phyloP scores from a whole-genome alignment of 1,140 invertebrate species.

The Aradophagus sp. region DNA sequence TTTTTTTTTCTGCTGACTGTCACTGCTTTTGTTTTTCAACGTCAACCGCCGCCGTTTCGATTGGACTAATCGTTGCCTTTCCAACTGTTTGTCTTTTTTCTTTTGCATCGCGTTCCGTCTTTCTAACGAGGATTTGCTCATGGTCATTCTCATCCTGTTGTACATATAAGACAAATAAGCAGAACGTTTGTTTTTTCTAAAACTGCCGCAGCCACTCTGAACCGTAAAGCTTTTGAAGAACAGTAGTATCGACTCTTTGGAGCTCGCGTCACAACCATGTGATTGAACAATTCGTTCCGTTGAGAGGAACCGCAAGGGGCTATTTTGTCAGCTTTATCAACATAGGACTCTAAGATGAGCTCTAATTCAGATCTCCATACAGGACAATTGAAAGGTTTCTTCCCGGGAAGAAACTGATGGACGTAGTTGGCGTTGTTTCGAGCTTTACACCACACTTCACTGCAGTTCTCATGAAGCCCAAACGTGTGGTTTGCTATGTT shows the following conservation, averaged over 20 bases:
- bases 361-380: slow-evolving; percentile 25
- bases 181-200: slow-evolving; percentile 41
- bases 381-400: slow-evolving; percentile 13
- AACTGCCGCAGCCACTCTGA: slow-evolving; percentile 35
- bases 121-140: not conserved
- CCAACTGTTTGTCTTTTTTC: slow-evolving; percentile 4
- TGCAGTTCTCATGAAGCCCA: slow-evolving; percentile 30
- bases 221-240: slow-evolving; percentile 28
- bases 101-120: slow-evolving; percentile 11
- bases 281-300: slow-evolving; percentile 45
- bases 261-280: slow-evolving; percentile 28
- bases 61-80: slow-evolving; percentile 4
- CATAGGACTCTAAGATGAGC: slow-evolving; percentile 22
- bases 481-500: slow-evolving; percentile 40
- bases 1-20: slow-evolving; percentile 1
- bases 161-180: slow-evolving; percentile 12
- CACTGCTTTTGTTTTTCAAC: slow-evolving; percentile 13
- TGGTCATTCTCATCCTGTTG: slow-evolving; percentile 2
- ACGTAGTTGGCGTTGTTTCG: slow-evolving; percentile 16
- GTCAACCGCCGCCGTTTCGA: slow-evolving; percentile 18
- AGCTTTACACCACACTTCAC: slow-evolving; percentile 42
- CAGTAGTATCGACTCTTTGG: slow-evolving; percentile 41
- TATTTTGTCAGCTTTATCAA: slow-evolving; percentile 34
- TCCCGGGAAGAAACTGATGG: slow-evolving; percentile 13
- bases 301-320: slow-evolving; percentile 35